phyloP scores from a whole-genome alignment of 2,797 vertebrate species.

The Microchirus variegatus region DNA sequence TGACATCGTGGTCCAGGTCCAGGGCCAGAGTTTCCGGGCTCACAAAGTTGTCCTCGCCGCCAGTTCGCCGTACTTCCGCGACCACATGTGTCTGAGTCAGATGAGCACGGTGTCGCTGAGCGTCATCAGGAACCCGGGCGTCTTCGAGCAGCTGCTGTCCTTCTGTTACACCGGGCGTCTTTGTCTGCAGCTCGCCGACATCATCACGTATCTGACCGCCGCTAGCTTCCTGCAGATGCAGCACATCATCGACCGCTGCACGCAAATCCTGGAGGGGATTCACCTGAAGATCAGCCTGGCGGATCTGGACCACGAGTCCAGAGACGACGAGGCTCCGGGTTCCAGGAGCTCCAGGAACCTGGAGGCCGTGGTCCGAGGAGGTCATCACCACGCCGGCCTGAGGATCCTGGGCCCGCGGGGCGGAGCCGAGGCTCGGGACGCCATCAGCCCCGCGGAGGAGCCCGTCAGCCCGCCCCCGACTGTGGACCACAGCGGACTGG shows the following conservation, averaged over 20 bases:
- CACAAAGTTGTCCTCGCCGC: conserved; percentile 98
- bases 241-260: conserved; percentile 98
- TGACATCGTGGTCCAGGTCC: conserved; percentile 96
- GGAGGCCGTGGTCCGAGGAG: conserved; percentile 59
- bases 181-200: conserved; percentile 94
- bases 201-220: conserved; percentile 97
- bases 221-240: conserved; percentile 99
- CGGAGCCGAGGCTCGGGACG: conserved; percentile 59
- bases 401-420: conserved; percentile 81
- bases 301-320: conserved; percentile 84
- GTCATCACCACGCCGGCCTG: conserved; percentile 52
- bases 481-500: conserved; percentile 86
- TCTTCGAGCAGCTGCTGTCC: conserved; percentile 96
- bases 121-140: conserved; percentile 94
- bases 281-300: conserved; percentile 95
- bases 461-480: conserved; percentile 89
- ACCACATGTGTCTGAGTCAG: conserved; percentile 98
- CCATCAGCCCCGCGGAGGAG: conserved; percentile 87
- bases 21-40: conserved; percentile 95
- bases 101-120: conserved; percentile 98
- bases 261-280: conserved; percentile 95
- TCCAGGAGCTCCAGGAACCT: conserved; percentile 39
- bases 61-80: conserved; percentile 97
- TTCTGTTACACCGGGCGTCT: conserved; percentile 98
- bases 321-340: conserved; percentile 41